Evolutionary conservation across 2,797 vertebrate species (phyloP).

Genomic region (Moxostoma hubbsi): DNA sequence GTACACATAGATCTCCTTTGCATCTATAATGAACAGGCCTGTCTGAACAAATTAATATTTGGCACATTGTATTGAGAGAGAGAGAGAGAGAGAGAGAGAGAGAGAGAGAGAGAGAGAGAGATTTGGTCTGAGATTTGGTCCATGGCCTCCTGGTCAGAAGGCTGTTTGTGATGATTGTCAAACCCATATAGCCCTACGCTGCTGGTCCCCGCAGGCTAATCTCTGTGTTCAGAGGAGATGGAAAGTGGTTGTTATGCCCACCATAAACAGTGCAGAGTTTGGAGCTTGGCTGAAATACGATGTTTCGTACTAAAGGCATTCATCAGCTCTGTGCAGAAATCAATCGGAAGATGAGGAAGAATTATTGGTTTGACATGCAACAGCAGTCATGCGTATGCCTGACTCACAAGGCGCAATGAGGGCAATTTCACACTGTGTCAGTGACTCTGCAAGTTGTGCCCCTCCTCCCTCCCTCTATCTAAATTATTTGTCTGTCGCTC

Average conservation of each 20-base stretch:
- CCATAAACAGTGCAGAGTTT: conserved; percentile 49
- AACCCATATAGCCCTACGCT: conserved; percentile 38
- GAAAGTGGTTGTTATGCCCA: conserved; percentile 44
- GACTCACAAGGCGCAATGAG: conserved; percentile 42
- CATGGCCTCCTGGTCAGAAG: conserved; percentile 23
- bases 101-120: conserved; percentile 22
- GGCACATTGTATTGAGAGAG: conserved; percentile 46
- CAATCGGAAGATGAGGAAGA: conserved; percentile 57
- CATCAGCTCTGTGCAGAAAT: conserved; percentile 51
- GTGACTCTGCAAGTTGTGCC: conserved; percentile 19
- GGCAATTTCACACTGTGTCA: conserved; percentile 45
- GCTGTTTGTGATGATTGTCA: conserved; percentile 50
- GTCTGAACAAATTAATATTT: conserved; percentile 66
- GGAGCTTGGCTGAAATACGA: conserved; percentile 51
- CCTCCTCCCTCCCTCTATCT: background rate
- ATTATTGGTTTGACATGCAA: conserved; percentile 53
- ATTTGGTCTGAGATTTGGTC: conserved; percentile 26
- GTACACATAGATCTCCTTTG: conserved; percentile 65
- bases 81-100: conserved; percentile 12
- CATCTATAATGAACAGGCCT: conserved; percentile 74
- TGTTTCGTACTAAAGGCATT: conserved; percentile 37
- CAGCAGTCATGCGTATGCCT: conserved; percentile 50
- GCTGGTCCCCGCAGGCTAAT: conserved; percentile 46
- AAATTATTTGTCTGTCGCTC: background rate
- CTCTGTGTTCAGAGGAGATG: conserved; percentile 49